These are phyloP conservation scores for Prorops nasuta DNA, from an alignment of 1,140 invertebrate species.

Conservation along the genomic window DNA sequence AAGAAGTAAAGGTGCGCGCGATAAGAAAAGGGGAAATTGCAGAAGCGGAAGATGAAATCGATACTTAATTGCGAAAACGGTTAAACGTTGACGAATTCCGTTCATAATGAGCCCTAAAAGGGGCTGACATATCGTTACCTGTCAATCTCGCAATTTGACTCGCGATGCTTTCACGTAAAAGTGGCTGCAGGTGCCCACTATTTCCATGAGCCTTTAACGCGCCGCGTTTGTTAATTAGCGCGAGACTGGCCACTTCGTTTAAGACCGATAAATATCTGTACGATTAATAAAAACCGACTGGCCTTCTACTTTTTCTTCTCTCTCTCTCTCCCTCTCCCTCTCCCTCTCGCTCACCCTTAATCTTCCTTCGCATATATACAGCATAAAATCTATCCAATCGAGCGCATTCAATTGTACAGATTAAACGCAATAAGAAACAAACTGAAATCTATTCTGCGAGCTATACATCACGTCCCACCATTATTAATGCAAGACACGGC, in stretches of 20 bases:
- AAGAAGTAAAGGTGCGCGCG: no score
- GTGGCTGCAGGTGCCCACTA: background rate
- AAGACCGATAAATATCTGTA: background rate
- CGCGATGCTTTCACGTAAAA: background rate
- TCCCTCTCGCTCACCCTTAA: background rate
- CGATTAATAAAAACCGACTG: background rate
- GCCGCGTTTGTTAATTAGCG: background rate
- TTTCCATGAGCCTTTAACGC: background rate
- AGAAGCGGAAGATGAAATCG: no score
- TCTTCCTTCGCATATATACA: background rate
- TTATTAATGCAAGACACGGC: no score
- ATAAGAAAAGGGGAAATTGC: no score
- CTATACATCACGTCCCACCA: no score
- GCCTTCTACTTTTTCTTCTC: background rate
- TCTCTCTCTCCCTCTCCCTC: conserved; percentile 5
- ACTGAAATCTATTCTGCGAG: no score
- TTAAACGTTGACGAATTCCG: no score
- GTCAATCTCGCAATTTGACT: background rate
- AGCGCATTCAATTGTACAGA: no score
- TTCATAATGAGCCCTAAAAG: no score
- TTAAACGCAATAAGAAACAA: no score
- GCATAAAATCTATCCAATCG: no score
- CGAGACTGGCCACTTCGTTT: background rate
- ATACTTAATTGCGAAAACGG: no score
- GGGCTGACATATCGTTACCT: background rate